A percentile compares a stretch with the other conserved stretches of the same genome.
phyloP scores from a whole-genome alignment of 2,888 invertebrate genomes.

The Sphaerophoria taeniata region DNA sequence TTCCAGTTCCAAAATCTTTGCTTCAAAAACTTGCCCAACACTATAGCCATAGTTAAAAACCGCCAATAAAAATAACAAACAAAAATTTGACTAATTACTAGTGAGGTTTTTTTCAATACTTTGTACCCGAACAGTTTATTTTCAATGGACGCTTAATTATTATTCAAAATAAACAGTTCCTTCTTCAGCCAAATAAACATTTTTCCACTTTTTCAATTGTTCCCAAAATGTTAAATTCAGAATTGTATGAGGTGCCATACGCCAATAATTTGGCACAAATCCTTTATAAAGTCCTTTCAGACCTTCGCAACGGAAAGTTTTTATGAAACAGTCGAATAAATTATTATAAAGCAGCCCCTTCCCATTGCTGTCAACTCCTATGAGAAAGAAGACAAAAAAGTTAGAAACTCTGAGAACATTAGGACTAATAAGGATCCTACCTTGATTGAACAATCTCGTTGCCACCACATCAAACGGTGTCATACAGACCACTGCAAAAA shows the following conservation, averaged over 20 bases:
- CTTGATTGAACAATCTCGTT: slow-evolving; percentile 95
- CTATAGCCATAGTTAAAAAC: too few species aligned
- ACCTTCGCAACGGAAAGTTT: slow-evolving; percentile 91
- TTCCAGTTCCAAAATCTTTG: too few species aligned
- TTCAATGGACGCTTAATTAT: not conserved
- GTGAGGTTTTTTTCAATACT: slow-evolving; percentile 64
- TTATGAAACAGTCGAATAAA: slow-evolving; percentile 89
- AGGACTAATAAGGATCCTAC: slow-evolving; percentile 82
- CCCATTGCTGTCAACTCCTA: slow-evolving; percentile 86
- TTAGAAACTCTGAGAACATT: not conserved
- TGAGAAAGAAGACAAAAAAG: slow-evolving; percentile 45
- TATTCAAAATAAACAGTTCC: slow-evolving; percentile 73
- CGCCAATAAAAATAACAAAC: too few species aligned
- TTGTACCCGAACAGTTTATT: slow-evolving; percentile 44
- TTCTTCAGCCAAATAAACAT: slow-evolving; percentile 75
- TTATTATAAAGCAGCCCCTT: slow-evolving; percentile 88
- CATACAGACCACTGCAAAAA: slow-evolving; percentile 89
- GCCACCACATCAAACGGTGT: slow-evolving; percentile 94
- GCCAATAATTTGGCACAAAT: slow-evolving; percentile 88
- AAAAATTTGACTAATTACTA: slow-evolving; percentile 11
- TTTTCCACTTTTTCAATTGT: slow-evolving; percentile 79
- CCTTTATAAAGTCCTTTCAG: slow-evolving; percentile 91
- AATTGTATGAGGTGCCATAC: slow-evolving; percentile 91
- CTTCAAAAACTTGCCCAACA: too few species aligned
- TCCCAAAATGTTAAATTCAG: slow-evolving; percentile 92